phyloP scores from a whole-genome alignment of 2,113 vertebrate species.

The Ginglymostoma cirratum region DNA sequence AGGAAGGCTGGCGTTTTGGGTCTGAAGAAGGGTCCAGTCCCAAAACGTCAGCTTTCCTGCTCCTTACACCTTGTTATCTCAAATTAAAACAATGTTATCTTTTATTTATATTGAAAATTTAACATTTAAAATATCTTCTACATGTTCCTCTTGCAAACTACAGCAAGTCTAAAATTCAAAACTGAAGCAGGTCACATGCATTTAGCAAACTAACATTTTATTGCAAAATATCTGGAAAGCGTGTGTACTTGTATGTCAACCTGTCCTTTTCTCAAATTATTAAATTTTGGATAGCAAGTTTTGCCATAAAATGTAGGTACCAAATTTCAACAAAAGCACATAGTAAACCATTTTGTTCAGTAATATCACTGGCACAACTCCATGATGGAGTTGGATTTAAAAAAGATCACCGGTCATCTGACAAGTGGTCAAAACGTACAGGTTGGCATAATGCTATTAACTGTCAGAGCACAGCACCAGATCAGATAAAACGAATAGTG shows the following conservation, averaged over 20 bases:
- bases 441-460: neutral
- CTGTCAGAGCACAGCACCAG: no score
- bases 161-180: neutral
- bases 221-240: no score
- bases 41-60: no score
- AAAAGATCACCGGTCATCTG: neutral
- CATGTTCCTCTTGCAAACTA: neutral
- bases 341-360: neutral
- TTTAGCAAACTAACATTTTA: neutral
- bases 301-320: neutral
- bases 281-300: neutral
- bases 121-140: neutral
- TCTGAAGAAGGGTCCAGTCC: no score
- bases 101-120: neutral
- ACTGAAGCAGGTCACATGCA: neutral
- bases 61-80: no score
- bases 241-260: neutral
- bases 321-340: neutral
- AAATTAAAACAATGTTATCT: neutral
- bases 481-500: neutral
- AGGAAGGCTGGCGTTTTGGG: no score
- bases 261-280: neutral
- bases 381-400: neutral
- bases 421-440: neutral
- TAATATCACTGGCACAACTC: neutral